Base-by-base conservation (phyloP, 1,140 invertebrate species). In the Zophobas atratus region DNA sequence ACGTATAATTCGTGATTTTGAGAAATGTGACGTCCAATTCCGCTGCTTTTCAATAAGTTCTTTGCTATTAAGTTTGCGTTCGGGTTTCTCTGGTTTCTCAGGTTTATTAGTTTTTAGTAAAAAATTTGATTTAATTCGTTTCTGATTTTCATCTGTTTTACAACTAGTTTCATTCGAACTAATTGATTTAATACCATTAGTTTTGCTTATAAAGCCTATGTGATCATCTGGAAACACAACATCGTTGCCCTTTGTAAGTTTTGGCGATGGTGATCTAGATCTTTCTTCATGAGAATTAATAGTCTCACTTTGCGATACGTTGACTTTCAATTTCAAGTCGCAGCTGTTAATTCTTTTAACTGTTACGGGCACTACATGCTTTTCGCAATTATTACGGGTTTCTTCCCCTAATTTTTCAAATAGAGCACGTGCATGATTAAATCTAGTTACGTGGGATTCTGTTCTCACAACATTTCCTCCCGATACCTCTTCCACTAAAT, bases 361-460 rank as follows among this genome's bases (percentile, higher is more conserved):
- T 20, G 20, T 20, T 20, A 20, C 20, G 20, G 20, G 20, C 20
- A 20, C 85, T 32, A 84, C 70, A 2, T 83, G 80, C 60, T 77
- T 81, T 34, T 79, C 73, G 6, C 57, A 56, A 49, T 57, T 71
- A 41, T 76, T 76, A 5, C 81, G 81, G 70, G 84, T 84, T 81
- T 94, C 93, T 76, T 94, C 93, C 34, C 96, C 96, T 74, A 98
- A 89, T 84, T 97, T 96, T 86, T 98, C 96, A 87, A 98, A 98
- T 34, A 98, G 89, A 35, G 96, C 96, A 41, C 96, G 89, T 0
- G 97, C 97, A 86, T 94, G 96, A 85, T 97, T 97, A 87, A 98
- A 98, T 60, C 97, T 88, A 20, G 95, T 93, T 78, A 96, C 91
- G 85, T 97, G 95, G 78, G 95, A 96, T 88, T 97, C 95, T 1